phyloP scores from a whole-genome alignment of 64 coral and sea anemone genomes.

The Platygyra sinensis region DNA sequence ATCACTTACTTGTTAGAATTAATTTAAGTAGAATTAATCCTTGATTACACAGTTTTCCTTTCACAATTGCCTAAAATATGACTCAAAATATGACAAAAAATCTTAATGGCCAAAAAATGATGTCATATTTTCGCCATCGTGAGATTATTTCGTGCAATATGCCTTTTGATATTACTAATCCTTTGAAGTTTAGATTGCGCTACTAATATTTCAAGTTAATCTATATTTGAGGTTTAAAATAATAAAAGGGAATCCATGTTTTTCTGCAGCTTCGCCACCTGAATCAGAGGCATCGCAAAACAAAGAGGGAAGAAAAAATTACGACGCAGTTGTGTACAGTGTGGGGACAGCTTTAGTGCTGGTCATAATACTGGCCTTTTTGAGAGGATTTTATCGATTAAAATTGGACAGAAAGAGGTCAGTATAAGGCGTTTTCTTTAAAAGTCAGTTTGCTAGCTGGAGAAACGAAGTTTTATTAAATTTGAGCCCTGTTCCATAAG shows the following conservation, averaged over 20 bases:
- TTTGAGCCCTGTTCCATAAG: neutral
- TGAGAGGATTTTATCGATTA: conserved; percentile 87
- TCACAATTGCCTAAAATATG: no score
- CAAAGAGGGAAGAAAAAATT: conserved; percentile 64
- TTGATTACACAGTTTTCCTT: no score
- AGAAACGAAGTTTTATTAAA: neutral
- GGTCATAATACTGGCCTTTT: conserved; percentile 75
- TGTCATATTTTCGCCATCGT: no score
- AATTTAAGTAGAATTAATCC: no score
- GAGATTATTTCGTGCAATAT: no score
- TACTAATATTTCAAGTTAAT: no score
- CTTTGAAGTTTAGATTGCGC: no score
- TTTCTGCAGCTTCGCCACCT: conserved; percentile 6
- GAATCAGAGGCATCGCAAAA: conserved; percentile 27
- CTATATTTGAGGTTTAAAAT: no score
- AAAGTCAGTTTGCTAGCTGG: neutral
- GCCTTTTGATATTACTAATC: no score
- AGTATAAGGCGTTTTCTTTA: neutral
- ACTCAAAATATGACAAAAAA: no score
- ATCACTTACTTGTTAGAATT: no score
- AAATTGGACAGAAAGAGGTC: conserved; percentile 77
- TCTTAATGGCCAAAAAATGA: no score
- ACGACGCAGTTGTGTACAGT: conserved; percentile 86
- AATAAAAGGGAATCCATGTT: neutral
- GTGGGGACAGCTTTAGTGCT: conserved; percentile 74